phyloP scores from a whole-genome alignment of 1,140 invertebrate genomes.

The Lordiphosa clarofinis region DNA sequence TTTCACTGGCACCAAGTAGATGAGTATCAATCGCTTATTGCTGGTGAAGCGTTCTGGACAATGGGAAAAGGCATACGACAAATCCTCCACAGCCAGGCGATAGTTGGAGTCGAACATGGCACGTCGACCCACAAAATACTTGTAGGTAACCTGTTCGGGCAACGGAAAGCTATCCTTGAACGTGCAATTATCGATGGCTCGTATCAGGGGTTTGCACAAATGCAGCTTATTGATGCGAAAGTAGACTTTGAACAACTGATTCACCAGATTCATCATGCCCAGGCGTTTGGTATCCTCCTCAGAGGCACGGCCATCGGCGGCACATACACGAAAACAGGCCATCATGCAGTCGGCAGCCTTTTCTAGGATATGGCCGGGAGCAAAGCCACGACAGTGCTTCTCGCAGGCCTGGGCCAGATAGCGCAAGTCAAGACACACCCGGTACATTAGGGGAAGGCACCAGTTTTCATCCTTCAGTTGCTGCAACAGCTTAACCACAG shows the following conservation, averaged over 20 bases:
- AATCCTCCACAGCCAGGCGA: conserved; percentile 92
- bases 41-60: conserved; percentile 90
- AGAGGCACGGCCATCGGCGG: conserved; percentile 93
- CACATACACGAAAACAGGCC: conserved; percentile 96
- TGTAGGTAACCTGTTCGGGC: conserved; percentile 95
- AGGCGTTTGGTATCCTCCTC: conserved; percentile 95
- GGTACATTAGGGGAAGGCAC: conserved; percentile 94
- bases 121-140: conserved; percentile 97
- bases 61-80: conserved; percentile 95
- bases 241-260: conserved; percentile 98
- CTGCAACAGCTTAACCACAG: conserved; percentile 91
- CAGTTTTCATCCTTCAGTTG: conserved; percentile 97
- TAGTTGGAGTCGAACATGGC: conserved; percentile 99
- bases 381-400: conserved; percentile 79
- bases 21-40: conserved; percentile 96
- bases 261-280: conserved; percentile 97
- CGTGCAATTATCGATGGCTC: conserved; percentile 95
- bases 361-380: conserved; percentile 90
- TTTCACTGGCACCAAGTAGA: conserved; percentile 98
- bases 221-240: conserved; percentile 98
- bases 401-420: conserved; percentile 91
- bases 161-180: conserved; percentile 93
- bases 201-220: conserved; percentile 96
- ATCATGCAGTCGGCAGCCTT: conserved; percentile 97
- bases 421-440: conserved; percentile 92